Conservation (phyloP, 2,888 invertebrate genomes). For the Melikaiella ostensackeni region DNA sequence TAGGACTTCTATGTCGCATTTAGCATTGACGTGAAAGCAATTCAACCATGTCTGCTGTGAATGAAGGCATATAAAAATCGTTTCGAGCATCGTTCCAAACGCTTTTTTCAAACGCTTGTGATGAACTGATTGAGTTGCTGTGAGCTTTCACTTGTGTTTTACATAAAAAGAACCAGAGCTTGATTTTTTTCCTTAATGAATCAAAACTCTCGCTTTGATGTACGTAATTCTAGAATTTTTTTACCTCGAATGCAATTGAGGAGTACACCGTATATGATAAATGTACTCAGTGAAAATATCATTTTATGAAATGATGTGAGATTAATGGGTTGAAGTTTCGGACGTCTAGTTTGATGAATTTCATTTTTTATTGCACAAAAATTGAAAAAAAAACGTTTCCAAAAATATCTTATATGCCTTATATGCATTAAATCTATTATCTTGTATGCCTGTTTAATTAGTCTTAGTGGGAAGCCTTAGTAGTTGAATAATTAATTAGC, state of each 20-base stretch:
- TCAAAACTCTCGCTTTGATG: too few relatives aligned
- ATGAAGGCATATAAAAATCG: slow-evolving; percentile 28
- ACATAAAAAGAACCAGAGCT: neutral
- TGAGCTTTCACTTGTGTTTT: slow-evolving; percentile 17
- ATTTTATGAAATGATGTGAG: too few relatives aligned
- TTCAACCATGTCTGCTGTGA: slow-evolving; percentile 19
- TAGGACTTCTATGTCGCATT: slow-evolving; percentile 36
- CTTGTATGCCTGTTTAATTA: too few relatives aligned
- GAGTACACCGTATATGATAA: neutral
- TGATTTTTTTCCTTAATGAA: neutral
- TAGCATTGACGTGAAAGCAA: slow-evolving; percentile 34
- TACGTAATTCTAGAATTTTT: neutral
- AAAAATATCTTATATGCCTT: too few relatives aligned
- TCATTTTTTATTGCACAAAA: too few relatives aligned
- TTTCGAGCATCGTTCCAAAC: slow-evolving; percentile 18
- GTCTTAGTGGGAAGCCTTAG: too few relatives aligned
- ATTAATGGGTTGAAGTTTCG: too few relatives aligned
- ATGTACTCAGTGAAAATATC: too few relatives aligned
- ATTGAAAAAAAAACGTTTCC: too few relatives aligned
- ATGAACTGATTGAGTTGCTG: slow-evolving; percentile 28
- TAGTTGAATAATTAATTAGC: too few relatives aligned
- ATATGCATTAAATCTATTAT: too few relatives aligned
- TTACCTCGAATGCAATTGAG: neutral
- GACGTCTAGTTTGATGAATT: too few relatives aligned
- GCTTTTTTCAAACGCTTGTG: slow-evolving; percentile 6